Evolutionary conservation across 2,797 vertebrate species (phyloP), one percentile per base, ranked within the genome.

Genomic region (Pristis pectinata): DNA sequence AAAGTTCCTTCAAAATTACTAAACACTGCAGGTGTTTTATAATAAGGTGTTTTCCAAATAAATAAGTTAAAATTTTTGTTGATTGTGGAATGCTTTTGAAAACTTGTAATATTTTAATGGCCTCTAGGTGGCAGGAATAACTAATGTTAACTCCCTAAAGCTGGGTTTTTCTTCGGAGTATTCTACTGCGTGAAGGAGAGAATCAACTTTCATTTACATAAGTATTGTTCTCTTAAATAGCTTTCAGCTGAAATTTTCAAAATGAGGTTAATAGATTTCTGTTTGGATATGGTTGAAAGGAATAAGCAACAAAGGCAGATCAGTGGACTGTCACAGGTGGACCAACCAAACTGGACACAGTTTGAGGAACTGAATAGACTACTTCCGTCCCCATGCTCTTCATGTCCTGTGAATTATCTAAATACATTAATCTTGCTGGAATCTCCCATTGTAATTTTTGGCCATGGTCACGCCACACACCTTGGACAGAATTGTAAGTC

Each of bases 61-160:
- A 94, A 56, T 1, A 67, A 15, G 74, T 49, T 15, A 94, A 93
- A 6, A 76, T 22, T 17, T 53, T 37, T 64, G 27, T 67, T 41
- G 70, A 74, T 24, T 56, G 30, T 30, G 24, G 49, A 93, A 94
- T 56, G 70, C 44, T 49, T 53, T 53, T 34, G 44, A 53, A 74
- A 93, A n/a, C 13, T 49, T 70, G 37, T 70, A 44, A 74, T 74
- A 72, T 76, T 30, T 44, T 34, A 53, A 72, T 74, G 15, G 41
- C 92, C 92, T 94, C 92, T 94, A 76, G 92, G 8, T 94, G 92
- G 92, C 92, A 94, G 92, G 13, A n/a, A 56, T 30, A 94, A 72
- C 70, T 94, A 56, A 94, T 76, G 74, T 94, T 94, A 41, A 91
- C 34, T 91, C 19, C 56, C 17, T 9, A 67, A 91, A 91, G 59